Conservation (phyloP, 1,140 invertebrate genomes). For the Steinernema feltiae region DNA sequence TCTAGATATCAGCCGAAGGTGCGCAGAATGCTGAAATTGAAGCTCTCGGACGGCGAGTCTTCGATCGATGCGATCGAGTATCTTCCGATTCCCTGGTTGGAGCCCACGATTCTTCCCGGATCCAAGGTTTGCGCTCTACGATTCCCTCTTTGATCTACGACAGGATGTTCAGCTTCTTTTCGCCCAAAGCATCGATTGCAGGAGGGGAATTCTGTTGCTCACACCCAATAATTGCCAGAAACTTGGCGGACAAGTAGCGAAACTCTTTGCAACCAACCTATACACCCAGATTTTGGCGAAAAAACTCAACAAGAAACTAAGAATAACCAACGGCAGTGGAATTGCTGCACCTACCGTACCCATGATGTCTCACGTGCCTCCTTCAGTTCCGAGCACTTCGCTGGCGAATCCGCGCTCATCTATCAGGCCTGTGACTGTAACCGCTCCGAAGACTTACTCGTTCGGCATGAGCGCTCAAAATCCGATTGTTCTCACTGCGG, state of each 20-base stretch:
- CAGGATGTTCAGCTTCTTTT: background rate
- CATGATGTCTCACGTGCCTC: too few species aligned
- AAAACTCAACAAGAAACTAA: background rate
- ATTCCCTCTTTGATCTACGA: background rate
- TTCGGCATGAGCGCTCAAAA: background rate
- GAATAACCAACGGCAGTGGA: background rate
- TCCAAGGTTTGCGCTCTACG: background rate
- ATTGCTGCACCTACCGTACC: background rate
- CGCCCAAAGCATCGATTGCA: background rate
- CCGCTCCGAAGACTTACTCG: background rate
- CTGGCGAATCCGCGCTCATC: too few species aligned
- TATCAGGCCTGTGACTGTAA: background rate
- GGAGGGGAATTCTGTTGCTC: background rate
- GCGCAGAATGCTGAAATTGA: background rate
- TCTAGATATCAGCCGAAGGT: background rate
- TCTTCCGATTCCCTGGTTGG: background rate
- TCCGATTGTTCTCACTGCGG: background rate
- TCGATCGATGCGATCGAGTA: background rate
- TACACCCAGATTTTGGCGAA: background rate
- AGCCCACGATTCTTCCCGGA: background rate
- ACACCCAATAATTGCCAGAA: background rate
- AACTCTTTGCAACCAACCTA: slow-evolving; percentile 14
- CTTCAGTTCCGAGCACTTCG: background rate
- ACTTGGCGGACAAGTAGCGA: slow-evolving; percentile 6
- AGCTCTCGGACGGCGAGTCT: background rate